Base-by-base conservation (phyloP, 2,113 vertebrate genomes). In the Neodontobutis hainanensis region DNA sequence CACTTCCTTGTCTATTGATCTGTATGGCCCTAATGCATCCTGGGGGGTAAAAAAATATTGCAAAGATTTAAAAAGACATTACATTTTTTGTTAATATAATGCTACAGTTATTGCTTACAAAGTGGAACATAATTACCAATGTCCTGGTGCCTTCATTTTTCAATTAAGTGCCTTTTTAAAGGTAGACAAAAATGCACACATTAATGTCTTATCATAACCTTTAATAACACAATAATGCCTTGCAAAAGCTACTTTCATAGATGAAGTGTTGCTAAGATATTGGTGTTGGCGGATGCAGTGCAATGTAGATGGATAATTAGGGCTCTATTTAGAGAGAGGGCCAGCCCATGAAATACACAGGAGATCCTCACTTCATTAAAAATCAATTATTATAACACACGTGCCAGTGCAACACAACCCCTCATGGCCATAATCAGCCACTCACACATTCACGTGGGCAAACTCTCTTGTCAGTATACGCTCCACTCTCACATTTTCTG, bases 371-470 rank as follows among this genome's bases (percentile, higher is more conserved):
- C 84, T 87, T 91, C 86, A 91, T 92, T 92, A 91, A 90, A 92
- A 92, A 91, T 90, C 90, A 91, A 92, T 92, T 92, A 92, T 89
- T 77, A 83, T 84, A 87, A 86, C 81, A 83, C 82, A 90, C 75
- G 78, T 89, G 90, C 80, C 78, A 62, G 80, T 59, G 82, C 74
- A 71, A 80, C 63, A 79, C 83, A 83, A 75, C 83, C 77, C 19
- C 85, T 83, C 71, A 63, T 73, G 84, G 80, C 78, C 79, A 79
- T 60, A 61, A 52, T 72, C 72, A 53, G 67, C 64, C 40, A 40
- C 69, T 61, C 73, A 70, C 49, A 70, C 62, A 47, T 12, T 16
- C 72, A 83, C 65, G 50, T 73, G 68, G 50, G 57, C 57, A 60
- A 15, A 44, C 61, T 68, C 55, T 69, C 62, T 48, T 11, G 50